Evolutionary conservation across 2,113 vertebrate genomes (phyloP).

Genomic region (Abramis brama): DNA sequence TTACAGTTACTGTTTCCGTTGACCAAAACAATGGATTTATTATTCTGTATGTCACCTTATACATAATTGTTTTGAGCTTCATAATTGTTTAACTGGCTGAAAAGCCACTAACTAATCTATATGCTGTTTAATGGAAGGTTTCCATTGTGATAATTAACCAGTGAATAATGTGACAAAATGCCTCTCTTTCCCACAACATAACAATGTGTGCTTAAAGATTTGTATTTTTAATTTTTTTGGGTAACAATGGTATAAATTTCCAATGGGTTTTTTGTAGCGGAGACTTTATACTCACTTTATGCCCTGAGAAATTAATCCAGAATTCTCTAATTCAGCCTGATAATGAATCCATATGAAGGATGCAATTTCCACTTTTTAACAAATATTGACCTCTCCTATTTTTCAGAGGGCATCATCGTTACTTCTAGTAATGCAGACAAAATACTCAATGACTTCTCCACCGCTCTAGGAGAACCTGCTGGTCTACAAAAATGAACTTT

Average conservation of each 20-base stretch:
- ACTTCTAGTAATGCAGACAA: slow-evolving; percentile 18
- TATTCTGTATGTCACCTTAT: too few species aligned
- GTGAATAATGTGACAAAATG: neutral
- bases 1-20: too few species aligned
- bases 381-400: neutral
- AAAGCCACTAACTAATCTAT: too few species aligned
- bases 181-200: neutral
- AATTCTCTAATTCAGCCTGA: neutral
- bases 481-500: neutral
- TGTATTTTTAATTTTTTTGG: neutral
- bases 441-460: neutral
- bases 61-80: neutral
- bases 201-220: neutral
- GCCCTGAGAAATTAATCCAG: neutral
- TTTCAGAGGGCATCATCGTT: neutral
- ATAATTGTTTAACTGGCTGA: neutral
- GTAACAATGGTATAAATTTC: neutral
- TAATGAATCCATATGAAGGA: neutral
- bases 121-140: neutral
- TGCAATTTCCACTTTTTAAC: neutral
- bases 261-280: neutral
- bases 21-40: too few species aligned
- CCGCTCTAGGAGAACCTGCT: neutral
- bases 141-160: neutral
- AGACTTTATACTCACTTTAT: neutral